phyloP scores from a whole-genome alignment of 2,888 invertebrate species.

The Harmothoe impar region DNA sequence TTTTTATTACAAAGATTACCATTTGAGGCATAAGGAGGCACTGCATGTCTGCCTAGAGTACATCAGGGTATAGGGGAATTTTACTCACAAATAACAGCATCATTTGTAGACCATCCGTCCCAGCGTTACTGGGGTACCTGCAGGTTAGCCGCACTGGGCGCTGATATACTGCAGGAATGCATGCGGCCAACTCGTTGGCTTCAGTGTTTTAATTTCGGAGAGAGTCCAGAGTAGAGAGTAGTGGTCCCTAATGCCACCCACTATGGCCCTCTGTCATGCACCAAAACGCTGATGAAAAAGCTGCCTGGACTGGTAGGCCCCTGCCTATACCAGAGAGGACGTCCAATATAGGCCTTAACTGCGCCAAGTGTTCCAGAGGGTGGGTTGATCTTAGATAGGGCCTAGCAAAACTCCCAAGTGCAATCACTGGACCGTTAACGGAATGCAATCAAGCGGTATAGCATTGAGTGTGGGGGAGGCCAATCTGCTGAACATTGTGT shows the following conservation, averaged over 20 bases:
- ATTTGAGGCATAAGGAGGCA: not conserved
- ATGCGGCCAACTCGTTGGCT: not conserved
- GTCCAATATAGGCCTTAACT: too few species aligned
- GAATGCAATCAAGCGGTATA: too few species aligned
- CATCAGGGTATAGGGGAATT: not conserved
- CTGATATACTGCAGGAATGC: conserved; percentile 34
- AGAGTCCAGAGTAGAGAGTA: conserved; percentile 26
- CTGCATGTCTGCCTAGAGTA: not conserved
- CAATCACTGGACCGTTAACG: too few species aligned
- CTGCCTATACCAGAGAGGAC: too few species aligned
- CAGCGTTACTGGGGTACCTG: not conserved
- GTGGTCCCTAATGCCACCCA: not conserved
- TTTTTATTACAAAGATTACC: conserved; percentile 15
- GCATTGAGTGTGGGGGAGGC: too few species aligned
- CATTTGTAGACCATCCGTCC: not conserved
- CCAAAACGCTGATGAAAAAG: conserved; percentile 21
- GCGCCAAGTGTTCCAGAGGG: too few species aligned
- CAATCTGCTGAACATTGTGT: too few species aligned
- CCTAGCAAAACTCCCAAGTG: too few species aligned
- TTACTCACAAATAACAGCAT: not conserved
- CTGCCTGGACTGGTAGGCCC: too few species aligned
- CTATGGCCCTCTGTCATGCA: conserved; percentile 52
- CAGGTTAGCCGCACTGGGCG: not conserved
- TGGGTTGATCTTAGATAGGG: too few species aligned
- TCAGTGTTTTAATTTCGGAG: conserved; percentile 40